Percentiles rank a stretch among this genome's conserved stretches.
phyloP scores from a whole-genome alignment of 2,888 invertebrate species.

The Aporophyla nigra region DNA sequence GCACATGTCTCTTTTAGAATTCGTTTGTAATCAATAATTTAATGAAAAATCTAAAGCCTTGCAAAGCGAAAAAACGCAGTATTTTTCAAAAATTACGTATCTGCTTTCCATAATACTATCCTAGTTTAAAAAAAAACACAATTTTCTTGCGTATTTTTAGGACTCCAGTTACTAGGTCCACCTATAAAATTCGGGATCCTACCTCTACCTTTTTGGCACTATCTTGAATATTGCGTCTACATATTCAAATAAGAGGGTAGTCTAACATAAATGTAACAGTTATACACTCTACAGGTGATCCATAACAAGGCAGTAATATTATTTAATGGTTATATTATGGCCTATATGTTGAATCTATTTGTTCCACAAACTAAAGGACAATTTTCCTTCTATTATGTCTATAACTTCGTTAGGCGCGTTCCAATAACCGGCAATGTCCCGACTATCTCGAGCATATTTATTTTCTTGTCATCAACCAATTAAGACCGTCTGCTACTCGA shows the following conservation, averaged over 20 bases:
- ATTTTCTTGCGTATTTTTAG: neutral
- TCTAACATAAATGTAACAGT: slow-evolving; percentile 18
- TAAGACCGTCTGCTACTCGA: neutral
- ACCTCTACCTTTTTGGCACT: neutral
- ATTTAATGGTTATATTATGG: slow-evolving; percentile 8
- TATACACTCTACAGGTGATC: slow-evolving; percentile 42
- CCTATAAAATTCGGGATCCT: neutral
- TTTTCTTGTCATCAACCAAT: neutral
- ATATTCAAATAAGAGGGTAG: slow-evolving; percentile 27
- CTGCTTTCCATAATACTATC: neutral
- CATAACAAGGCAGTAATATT: slow-evolving; percentile 19
- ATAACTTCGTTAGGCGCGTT: slow-evolving; percentile 8
- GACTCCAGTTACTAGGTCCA: neutral
- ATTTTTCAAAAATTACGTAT: neutral
- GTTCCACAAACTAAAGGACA: slow-evolving; percentile 11
- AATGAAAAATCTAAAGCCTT: neutral
- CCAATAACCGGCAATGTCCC: neutral
- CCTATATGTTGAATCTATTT: slow-evolving; percentile 22
- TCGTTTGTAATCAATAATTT: neutral
- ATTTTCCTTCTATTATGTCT: slow-evolving; percentile 3
- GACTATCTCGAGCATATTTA: neutral
- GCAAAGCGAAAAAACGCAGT: too few species aligned
- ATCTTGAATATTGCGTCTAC: neutral
- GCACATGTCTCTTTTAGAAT: neutral
- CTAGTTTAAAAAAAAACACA: neutral